A percentile compares a stretch with the other conserved stretches of the same genome.
Evolutionary conservation across 2,797 vertebrate genomes (phyloP).

Genomic region (Zenarchopterus dispar): DNA sequence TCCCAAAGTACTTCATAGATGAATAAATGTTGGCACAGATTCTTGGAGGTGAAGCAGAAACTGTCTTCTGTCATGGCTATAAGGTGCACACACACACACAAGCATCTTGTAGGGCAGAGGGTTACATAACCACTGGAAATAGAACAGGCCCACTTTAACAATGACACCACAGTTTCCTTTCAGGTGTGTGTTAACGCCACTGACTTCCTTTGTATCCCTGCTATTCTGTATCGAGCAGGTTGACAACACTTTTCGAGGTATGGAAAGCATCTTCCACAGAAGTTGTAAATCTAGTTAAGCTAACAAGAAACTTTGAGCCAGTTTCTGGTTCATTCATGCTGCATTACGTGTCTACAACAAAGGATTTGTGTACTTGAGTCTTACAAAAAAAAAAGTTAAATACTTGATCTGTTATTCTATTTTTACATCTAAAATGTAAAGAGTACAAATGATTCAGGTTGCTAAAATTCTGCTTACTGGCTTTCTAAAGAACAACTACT

Average conservation of each 20-base stretch:
- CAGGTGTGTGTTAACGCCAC: not conserved
- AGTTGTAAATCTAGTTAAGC: not conserved
- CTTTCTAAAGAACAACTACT: not conserved
- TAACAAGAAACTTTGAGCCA: no score
- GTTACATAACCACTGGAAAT: conserved; percentile 55
- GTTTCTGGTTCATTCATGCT: no score
- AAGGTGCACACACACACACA: conserved; percentile 29
- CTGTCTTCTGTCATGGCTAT: conserved; percentile 26
- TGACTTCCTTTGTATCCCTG: not conserved
- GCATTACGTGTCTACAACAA: no score
- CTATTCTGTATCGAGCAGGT: not conserved
- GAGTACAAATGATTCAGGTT: no score
- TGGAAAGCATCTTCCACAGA: not conserved
- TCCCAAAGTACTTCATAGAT: conserved; percentile 30
- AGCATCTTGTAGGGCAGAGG: conserved; percentile 13
- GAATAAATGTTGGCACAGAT: conserved; percentile 51
- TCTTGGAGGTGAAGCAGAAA: conserved; percentile 9
- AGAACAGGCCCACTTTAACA: conserved; percentile 25
- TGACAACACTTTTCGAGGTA: not conserved
- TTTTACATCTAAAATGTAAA: no score
- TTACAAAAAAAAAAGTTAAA: no score
- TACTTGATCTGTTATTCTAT: no score
- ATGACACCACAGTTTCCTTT: conserved; percentile 34
- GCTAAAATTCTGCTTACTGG: no score
- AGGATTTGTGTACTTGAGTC: no score